Percentiles rank a stretch among this genome's conserved stretches.
Conservation (phyloP, 2,888 invertebrate species). For the Laspeyria flexula region DNA sequence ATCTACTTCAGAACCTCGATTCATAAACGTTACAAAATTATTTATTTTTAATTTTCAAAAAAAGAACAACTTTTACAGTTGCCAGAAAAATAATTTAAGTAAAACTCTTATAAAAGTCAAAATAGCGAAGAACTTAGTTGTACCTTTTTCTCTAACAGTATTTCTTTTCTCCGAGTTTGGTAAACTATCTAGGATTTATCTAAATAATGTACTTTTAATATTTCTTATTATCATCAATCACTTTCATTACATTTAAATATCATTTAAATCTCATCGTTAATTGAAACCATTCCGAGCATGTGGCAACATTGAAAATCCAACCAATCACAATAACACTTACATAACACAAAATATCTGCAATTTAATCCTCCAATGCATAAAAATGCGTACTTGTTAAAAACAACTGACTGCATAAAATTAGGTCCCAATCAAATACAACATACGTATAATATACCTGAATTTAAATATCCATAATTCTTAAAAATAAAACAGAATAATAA, state of each 20-base stretch:
- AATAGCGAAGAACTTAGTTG: slow-evolving; percentile 9
- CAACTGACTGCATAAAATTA: neutral
- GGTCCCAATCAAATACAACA: neutral
- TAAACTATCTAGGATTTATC: slow-evolving; percentile 40
- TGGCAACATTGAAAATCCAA: slow-evolving; percentile 24
- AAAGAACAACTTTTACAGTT: slow-evolving; percentile 12
- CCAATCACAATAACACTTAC: neutral
- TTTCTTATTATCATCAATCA: slow-evolving; percentile 46
- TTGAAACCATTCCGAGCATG: slow-evolving; percentile 13
- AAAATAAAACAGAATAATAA: neutral
- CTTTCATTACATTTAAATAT: slow-evolving; percentile 45
- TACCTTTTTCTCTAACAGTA: slow-evolving; percentile 6
- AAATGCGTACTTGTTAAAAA: neutral
- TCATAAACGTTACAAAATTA: slow-evolving; percentile 14
- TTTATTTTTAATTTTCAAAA: slow-evolving; percentile 7
- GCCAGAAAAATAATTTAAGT: slow-evolving; percentile 15
- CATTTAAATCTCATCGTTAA: slow-evolving; percentile 17
- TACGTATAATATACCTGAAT: too few relatives aligned
- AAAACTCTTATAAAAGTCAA: slow-evolving; percentile 11
- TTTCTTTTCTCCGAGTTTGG: slow-evolving; percentile 25
- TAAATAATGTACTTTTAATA: slow-evolving; percentile 35
- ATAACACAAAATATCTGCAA: neutral
- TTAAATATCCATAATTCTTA: neutral
- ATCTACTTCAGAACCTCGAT: slow-evolving; percentile 32
- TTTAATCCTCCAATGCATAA: neutral